These are phyloP conservation scores for Myioborus melanocephalus DNA, from an alignment of 2,797 vertebrate genomes.

Conservation along the genomic window DNA sequence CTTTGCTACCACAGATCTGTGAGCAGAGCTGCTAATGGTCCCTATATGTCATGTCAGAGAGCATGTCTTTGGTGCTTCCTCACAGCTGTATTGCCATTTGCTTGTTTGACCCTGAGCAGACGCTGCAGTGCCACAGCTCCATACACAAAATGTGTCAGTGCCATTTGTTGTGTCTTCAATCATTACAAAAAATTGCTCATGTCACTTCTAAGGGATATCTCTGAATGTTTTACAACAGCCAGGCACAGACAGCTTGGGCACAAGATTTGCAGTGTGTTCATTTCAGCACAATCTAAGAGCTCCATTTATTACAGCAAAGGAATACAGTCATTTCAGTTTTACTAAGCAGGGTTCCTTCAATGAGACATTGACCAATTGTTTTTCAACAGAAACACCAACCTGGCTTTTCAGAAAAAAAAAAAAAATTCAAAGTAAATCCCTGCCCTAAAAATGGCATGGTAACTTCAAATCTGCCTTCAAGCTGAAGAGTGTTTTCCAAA, in stretches of 20 bases:
- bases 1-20: not conserved
- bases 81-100: not conserved
- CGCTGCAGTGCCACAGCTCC: not conserved
- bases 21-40: not conserved
- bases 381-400: not conserved
- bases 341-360: not conserved
- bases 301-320: not conserved
- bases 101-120: not conserved
- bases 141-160: fast-evolving
- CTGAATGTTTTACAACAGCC: not conserved
- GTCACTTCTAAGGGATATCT: not conserved
- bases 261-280: not conserved
- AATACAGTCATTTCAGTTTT: not conserved
- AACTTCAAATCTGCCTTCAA: not conserved
- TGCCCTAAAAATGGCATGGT: not conserved
- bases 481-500: not conserved
- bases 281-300: not conserved
- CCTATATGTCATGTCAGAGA: not conserved
- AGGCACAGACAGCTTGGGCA: not conserved
- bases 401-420: not conserved
- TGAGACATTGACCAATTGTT: not conserved
- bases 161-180: not conserved
- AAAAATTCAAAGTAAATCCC: not conserved
- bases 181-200: not conserved
- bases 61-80: not conserved